These are phyloP conservation scores for Brenthis hecate DNA, from an alignment of 2,888 invertebrate species.

Conservation along the genomic window DNA sequence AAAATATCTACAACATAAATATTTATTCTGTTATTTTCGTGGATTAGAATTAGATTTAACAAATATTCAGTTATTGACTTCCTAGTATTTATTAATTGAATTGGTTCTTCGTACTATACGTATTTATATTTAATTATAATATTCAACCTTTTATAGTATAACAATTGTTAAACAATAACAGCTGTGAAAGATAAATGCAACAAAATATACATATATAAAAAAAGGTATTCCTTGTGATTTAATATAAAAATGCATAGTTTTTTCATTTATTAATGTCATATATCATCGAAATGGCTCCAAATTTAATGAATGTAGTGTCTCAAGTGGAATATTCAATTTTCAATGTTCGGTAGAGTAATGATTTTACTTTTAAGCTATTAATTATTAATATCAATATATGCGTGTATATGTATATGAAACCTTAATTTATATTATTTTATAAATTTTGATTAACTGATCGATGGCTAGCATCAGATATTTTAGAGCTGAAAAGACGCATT, in stretches of 20 bases:
- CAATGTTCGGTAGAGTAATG: not conserved
- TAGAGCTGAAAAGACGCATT: not conserved
- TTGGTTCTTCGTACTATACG: too few relatives aligned
- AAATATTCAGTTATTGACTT: too few relatives aligned
- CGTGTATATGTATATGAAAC: not conserved
- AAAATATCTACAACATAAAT: too few relatives aligned
- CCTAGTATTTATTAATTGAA: too few relatives aligned
- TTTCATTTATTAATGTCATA: slow-evolving; percentile 9
- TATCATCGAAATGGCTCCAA: slow-evolving; percentile 15
- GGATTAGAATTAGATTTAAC: too few relatives aligned
- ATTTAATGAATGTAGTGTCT: slow-evolving; percentile 14
- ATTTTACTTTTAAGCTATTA: not conserved
- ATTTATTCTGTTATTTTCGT: too few relatives aligned
- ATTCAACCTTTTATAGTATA: too few relatives aligned
- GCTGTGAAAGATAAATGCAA: too few relatives aligned
- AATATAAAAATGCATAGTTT: not conserved
- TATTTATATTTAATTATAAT: too few relatives aligned
- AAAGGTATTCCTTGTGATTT: not conserved
- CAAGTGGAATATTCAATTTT: slow-evolving; percentile 11
- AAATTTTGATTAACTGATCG: not conserved
- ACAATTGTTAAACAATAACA: too few relatives aligned
- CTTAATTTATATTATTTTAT: not conserved
- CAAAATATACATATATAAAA: not conserved
- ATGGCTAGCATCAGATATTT: not conserved
- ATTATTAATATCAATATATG: too few relatives aligned